These are phyloP conservation scores for Danionella dracula DNA, from an alignment of 2,797 vertebrate genomes.

Conservation along the genomic window DNA sequence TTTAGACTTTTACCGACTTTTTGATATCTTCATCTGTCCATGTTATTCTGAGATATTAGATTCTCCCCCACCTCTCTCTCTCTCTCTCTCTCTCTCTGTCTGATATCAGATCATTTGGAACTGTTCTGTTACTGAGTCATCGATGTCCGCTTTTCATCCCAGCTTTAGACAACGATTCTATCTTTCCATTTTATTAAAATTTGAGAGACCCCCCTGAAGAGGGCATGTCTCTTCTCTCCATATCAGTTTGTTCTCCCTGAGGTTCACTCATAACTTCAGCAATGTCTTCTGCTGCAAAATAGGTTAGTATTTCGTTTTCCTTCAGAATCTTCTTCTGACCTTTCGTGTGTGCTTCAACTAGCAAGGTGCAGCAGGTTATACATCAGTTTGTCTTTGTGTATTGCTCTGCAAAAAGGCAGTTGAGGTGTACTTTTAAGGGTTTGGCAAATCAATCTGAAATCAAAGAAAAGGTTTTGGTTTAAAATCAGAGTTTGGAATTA, in stretches of 20 bases:
- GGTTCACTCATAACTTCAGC: background rate
- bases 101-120: background rate
- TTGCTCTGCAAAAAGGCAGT: too few relatives aligned
- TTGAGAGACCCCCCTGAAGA: background rate
- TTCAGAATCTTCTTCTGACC: conserved; percentile 6
- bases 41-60: background rate
- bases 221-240: background rate
- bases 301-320: conserved; percentile 3
- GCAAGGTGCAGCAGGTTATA: background rate
- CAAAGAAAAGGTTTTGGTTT: too few relatives aligned
- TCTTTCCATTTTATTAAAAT: conserved; percentile 32
- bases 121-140: background rate
- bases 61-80: too few relatives aligned
- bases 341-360: background rate
- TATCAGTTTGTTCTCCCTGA: background rate
- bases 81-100: background rate
- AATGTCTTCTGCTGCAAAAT: background rate
- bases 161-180: background rate
- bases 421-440: too few relatives aligned
- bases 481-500: too few relatives aligned
- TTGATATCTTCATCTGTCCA: background rate
- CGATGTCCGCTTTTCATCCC: background rate
- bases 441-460: too few relatives aligned
- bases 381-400: conserved; percentile 3
- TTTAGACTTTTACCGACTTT: background rate